Evolutionary conservation across 2,888 invertebrate species (phyloP), one percentile per base, ranked within the genome.

Genomic region (Bruchidius siliquastri): DNA sequence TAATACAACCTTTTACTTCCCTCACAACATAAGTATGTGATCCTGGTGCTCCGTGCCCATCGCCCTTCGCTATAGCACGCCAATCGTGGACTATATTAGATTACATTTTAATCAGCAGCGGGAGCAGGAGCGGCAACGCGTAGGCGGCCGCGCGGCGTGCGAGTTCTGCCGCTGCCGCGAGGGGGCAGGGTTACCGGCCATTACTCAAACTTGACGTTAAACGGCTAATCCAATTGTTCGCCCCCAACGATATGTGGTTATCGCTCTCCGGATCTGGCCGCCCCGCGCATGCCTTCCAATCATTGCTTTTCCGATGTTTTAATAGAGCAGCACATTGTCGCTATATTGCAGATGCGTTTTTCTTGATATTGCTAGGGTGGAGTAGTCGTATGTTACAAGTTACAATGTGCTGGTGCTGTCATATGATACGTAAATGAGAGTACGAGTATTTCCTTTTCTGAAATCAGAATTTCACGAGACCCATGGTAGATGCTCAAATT

Each of bases 61-160:
- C 49, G 49, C 10, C 49, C 49, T 49, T 49, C 8, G 18, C 18
- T 18, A 1, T 2, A 1, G 49, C 49, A 49, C 49, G 49, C 49
- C 49, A 49, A 49, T 49, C 49, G 49, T 13, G 49, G 32, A 84
- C 82, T 83, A 86, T 87, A 87, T 87, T 87, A 87, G 87, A 87
- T 87, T 87, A 87, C 86, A 87, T 87, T 87, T 87, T 87, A 87
- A 87, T 87, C 87, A 87, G 84, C 85, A 82, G 83, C 81, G 79
- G 79, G 82, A 80, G 75, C 74, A 74, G 75, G 69, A 75, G 77
- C 76, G 80, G 70, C 75, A 76, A 74, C 72, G 77, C 74, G 69
- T 20, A 69, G 69, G 81, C 49, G 49, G 49, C 18, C 49, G 49
- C 49, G 26, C 26, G 26, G 26, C 26, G 8, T 26, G 26, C 26